Base-by-base conservation (phyloP, 2,113 vertebrate species). In the Lasiurus cinereus region DNA sequence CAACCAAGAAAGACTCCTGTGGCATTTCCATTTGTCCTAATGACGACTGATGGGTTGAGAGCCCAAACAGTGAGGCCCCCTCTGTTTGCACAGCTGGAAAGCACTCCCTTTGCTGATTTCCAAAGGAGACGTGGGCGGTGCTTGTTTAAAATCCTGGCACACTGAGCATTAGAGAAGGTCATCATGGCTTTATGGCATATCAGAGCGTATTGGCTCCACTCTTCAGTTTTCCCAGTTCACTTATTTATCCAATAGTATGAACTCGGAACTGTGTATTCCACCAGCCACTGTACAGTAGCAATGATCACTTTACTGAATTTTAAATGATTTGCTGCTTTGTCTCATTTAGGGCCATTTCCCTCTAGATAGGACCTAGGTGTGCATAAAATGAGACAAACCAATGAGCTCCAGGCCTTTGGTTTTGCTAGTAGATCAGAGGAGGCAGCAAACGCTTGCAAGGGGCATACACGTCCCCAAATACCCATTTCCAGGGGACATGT, bases 271-370 rank as follows among this genome's bases (percentile, higher is more conserved):
- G 92, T 85, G 94, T 91, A 96, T 94, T 96, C 92, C 93, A 91
- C 89, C 90, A 96, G 92, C 77, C 0, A 0, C 76, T 97, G 96
- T 90, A 72, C 48, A 90, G 97, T 96, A 97, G 96, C 79, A 96
- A 96, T 72, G 88, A 93, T 80, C 52, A 54, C 97, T 98, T 97
- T 98, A 97, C 98, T 97, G 95, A 95, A 91, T 98, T 98, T 98
- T 29, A 98, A 98, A 98, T 97, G 96, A 86, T 94, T 96, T 97
- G 67, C 86, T 90, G 96, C 88, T 97, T 97, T 97, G 97, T 97
- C 97, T 98, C 97, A 98, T 98, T 98, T 98, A 98, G 96, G 83
- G 83, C 80, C 50, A 12, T 59, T 33, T 98, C 97, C 97, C 98
- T 97, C 94, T 97, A 98, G 97, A 96, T 90, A 95, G 39, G 91